phyloP scores from a whole-genome alignment of 2,113 vertebrate genomes.

The Pseudolaguvia tuberculata region DNA sequence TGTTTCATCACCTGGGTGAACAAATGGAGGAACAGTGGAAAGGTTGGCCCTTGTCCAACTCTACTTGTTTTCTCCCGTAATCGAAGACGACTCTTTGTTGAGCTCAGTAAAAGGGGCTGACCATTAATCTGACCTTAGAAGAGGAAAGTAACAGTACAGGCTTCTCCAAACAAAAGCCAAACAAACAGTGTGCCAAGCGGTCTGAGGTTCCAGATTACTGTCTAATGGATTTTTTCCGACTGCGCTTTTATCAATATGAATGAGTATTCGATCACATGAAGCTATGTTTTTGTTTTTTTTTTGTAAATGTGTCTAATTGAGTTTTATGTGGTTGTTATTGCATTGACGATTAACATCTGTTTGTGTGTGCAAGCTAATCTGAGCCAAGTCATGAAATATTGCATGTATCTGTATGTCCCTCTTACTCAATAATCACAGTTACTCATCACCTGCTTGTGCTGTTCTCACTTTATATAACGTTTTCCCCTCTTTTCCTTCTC shows the following conservation, averaged over 20 bases:
- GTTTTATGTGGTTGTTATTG: not conserved
- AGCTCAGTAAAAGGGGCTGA: constrained; percentile 19
- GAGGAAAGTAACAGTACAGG: constrained; percentile 1
- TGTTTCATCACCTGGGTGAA: constrained; percentile 41
- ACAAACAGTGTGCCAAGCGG: not conserved
- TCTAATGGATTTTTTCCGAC: constrained; percentile 1
- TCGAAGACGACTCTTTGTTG: constrained; percentile 33
- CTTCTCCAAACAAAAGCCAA: constrained; percentile 9
- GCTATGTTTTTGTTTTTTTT: constrained; percentile 10
- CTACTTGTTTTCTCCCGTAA: not conserved
- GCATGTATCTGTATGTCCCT: constrained; percentile 7
- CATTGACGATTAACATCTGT: not conserved
- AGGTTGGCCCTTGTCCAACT: constrained; percentile 11
- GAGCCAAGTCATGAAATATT: not conserved
- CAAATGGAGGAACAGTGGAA: constrained; percentile 17
- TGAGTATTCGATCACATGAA: not conserved
- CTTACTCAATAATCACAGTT: constrained; percentile 49
- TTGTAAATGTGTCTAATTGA: not conserved
- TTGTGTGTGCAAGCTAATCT: not conserved
- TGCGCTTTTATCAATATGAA: not conserved
- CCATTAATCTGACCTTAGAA: constrained; percentile 18
- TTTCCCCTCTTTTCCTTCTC: constrained; percentile 41
- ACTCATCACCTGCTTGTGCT: constrained; percentile 53
- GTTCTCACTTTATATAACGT: constrained; percentile 50
- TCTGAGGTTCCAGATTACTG: not conserved